Evolutionary conservation across 2,113 vertebrate species (phyloP).

Genomic region (Channa maculata): DNA sequence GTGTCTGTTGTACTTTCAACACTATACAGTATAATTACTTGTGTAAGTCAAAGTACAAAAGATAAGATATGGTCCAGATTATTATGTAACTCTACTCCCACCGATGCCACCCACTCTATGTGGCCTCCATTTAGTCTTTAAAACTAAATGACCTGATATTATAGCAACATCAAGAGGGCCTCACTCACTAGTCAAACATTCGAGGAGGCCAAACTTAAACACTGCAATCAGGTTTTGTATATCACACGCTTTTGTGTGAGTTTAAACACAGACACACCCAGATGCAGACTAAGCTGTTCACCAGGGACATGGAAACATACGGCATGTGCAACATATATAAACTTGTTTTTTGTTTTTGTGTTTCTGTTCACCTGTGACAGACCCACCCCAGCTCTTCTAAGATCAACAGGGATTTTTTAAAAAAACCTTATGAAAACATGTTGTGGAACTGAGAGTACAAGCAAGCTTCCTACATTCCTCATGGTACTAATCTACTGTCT

Average conservation of each 20-base stretch:
- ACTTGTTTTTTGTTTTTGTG: background rate
- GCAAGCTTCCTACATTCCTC: background rate
- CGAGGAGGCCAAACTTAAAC: slow-evolving; percentile 56
- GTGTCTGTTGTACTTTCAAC: background rate
- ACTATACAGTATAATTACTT: background rate
- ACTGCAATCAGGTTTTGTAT: slow-evolving; percentile 57
- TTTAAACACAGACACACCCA: slow-evolving; percentile 61
- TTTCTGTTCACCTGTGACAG: slow-evolving; percentile 3
- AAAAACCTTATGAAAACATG: slow-evolving; percentile 10
- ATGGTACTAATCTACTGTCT: slow-evolving; percentile 18
- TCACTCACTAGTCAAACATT: slow-evolving; percentile 66
- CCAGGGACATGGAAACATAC: background rate
- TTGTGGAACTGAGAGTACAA: slow-evolving; percentile 1
- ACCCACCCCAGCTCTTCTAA: slow-evolving; percentile 1
- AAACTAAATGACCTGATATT: slow-evolving; percentile 29
- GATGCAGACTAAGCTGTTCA: slow-evolving; percentile 13
- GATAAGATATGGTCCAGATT: slow-evolving; percentile 9
- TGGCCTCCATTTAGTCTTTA: slow-evolving; percentile 8
- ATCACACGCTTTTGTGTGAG: slow-evolving; percentile 32
- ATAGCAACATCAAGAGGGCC: slow-evolving; percentile 17
- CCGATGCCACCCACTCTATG: slow-evolving; percentile 24
- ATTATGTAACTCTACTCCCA: slow-evolving; percentile 1
- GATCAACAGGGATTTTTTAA: slow-evolving; percentile 12
- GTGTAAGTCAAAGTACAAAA: background rate
- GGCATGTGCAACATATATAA: background rate